Evolutionary conservation across 2,888 invertebrate species (phyloP), one percentile per base, ranked within the genome.

Genomic region (Petrolisthes manimaculis): DNA sequence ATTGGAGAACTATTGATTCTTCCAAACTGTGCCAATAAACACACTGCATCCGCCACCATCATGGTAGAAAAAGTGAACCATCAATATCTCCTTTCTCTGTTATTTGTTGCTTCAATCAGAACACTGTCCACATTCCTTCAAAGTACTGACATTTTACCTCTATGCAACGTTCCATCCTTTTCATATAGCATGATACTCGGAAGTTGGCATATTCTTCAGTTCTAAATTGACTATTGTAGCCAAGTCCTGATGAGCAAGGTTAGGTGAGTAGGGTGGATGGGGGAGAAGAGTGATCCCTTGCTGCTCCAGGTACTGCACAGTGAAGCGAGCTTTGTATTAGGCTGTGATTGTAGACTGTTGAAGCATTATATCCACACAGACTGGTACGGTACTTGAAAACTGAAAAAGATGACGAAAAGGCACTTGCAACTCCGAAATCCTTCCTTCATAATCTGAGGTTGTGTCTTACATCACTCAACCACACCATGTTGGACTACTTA

Each of bases 261-360:
- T 86, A 12, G 86, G 80, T 75, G 69, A 86, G 69, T 89, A 83
- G 53, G 81, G 61, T 55, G 69, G 86, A 54, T 86, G 89, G 37
- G 78, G 54, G 12, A 89, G 78, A 51, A 89, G 51, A 24, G 83
- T n/a, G 80, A 83, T 78, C 37, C 80, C 80, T 55, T 79, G 61
- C 71, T 86, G 79, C 69, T 79, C 80, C 79, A 86, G 71, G 80
- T 37, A 81, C 80, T 86, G 67, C 86, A 79, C 71, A 71, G 86
- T 79, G 37, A 74, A 74, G 83, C 55, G 74, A 54, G 71, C 83
- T n/a, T 83, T 83, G 83, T 71, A 74, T 9, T 71, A 51, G 4
- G 78, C 78, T 55, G 85, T 78, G 56, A n/a, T 85, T 79, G 85
- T 21, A 55, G 84, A 83, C 37, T 82, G 81, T 61, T 82, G 81